Conservation (phyloP, 2,113 vertebrate species). For the Charadrius vociferus region DNA sequence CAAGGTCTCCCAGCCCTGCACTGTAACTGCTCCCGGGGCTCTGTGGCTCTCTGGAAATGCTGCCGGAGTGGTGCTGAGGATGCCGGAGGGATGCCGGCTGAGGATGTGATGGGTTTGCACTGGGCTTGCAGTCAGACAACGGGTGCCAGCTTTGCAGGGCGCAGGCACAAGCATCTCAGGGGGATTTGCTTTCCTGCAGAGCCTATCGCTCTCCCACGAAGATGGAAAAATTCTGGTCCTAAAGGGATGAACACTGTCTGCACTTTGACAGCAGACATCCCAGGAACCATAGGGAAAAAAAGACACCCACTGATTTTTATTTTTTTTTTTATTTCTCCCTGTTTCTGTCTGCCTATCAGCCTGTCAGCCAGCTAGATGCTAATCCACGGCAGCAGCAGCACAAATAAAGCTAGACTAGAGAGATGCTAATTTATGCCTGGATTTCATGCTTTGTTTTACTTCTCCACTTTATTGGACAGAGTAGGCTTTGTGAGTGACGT, state of each 20-base stretch:
- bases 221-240: slow-evolving; percentile 26
- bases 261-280: slow-evolving; percentile 14
- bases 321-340: slow-evolving; percentile 24
- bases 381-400: slow-evolving; percentile 61
- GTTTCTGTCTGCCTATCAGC: slow-evolving; percentile 63
- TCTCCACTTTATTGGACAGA: slow-evolving; percentile 66
- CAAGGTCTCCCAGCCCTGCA: neutral
- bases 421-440: slow-evolving; percentile 68
- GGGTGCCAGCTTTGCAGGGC: neutral
- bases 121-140: neutral
- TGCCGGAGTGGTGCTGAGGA: neutral
- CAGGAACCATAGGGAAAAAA: slow-evolving; percentile 25
- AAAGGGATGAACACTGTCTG: slow-evolving; percentile 44
- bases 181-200: slow-evolving; percentile 13
- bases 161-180: neutral
- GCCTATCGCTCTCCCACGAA: slow-evolving; percentile 22
- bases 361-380: slow-evolving; percentile 63
- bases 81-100: neutral
- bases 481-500: slow-evolving; percentile 69
- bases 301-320: slow-evolving; percentile 36
- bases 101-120: neutral
- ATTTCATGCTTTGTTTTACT: slow-evolving; percentile 67
- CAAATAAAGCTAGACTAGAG: slow-evolving; percentile 60
- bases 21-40: neutral
- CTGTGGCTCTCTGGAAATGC: neutral